Evolutionary conservation across 2,113 vertebrate species (phyloP).

Genomic region (Smithornis capensis): DNA sequence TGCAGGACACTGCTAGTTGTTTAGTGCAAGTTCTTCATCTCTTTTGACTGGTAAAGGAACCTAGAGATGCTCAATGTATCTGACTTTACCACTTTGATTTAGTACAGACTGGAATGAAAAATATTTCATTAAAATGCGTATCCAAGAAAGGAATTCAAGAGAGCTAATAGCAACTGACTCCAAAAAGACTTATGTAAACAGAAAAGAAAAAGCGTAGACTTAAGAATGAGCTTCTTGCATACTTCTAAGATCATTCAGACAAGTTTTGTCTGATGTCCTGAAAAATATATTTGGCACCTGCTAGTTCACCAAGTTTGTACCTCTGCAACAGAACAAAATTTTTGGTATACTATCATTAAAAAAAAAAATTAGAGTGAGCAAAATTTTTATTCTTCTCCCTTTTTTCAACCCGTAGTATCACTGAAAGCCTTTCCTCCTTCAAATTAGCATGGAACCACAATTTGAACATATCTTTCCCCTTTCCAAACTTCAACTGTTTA

Average conservation of each 20-base stretch:
- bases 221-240: background rate
- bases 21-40: background rate
- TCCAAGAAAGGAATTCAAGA: background rate
- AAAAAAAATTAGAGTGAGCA: background rate
- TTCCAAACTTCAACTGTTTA: background rate
- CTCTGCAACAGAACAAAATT: background rate
- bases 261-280: background rate
- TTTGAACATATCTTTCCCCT: constrained; percentile 27
- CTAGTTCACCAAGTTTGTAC: background rate
- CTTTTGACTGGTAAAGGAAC: background rate
- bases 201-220: background rate
- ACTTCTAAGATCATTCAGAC: background rate
- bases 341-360: background rate
- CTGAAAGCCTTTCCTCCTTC: background rate
- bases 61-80: background rate
- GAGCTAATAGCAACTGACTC: background rate
- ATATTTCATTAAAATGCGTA: background rate
- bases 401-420: background rate
- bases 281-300: background rate
- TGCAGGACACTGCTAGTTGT: background rate
- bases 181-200: background rate
- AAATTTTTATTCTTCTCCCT: background rate
- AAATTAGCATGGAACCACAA: background rate
- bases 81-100: background rate
- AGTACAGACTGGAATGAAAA: background rate